These are phyloP conservation scores for Stichopus chloronotus DNA, from an alignment of 35 echinoderm and acorn worm genomes.

Conservation along the genomic window DNA sequence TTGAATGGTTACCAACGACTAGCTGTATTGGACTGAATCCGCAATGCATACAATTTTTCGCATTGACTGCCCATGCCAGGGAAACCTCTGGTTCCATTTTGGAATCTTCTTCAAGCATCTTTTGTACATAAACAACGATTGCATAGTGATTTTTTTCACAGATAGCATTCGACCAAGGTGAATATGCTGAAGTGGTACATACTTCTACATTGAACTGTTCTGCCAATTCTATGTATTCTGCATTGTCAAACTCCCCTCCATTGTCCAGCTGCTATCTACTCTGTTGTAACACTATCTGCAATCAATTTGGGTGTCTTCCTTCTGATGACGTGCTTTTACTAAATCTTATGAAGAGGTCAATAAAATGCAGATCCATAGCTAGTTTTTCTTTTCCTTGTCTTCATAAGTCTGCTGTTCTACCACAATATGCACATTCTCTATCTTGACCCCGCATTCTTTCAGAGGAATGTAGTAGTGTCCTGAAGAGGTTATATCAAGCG, in stretches of 20 bases:
- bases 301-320: conserved; percentile 46
- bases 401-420: conserved; percentile 27
- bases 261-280: conserved; percentile 60
- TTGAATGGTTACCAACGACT: not conserved
- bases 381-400: conserved; percentile 39
- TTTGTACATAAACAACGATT: conserved; percentile 4
- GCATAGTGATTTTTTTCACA: conserved; percentile 13
- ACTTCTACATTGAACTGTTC: conserved; percentile 14
- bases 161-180: conserved; percentile 7
- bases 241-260: conserved; percentile 57
- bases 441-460: conserved; percentile 12
- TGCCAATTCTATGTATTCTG: conserved; percentile 22
- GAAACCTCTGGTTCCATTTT: not conserved
- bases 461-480: too few relatives aligned
- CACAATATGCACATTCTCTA: conserved; percentile 57
- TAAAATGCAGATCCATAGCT: not conserved
- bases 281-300: conserved; percentile 51
- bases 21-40: conserved; percentile 40
- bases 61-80: conserved; percentile 28
- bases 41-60: not conserved
- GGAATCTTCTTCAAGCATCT: conserved; percentile 14
- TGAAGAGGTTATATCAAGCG: conserved; percentile 28
- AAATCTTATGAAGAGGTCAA: not conserved
- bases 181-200: conserved; percentile 6
- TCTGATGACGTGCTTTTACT: conserved; percentile 57